These are phyloP conservation scores for Protosalanx chinensis DNA, from an alignment of 2,797 vertebrate genomes.

Conservation along the genomic window DNA sequence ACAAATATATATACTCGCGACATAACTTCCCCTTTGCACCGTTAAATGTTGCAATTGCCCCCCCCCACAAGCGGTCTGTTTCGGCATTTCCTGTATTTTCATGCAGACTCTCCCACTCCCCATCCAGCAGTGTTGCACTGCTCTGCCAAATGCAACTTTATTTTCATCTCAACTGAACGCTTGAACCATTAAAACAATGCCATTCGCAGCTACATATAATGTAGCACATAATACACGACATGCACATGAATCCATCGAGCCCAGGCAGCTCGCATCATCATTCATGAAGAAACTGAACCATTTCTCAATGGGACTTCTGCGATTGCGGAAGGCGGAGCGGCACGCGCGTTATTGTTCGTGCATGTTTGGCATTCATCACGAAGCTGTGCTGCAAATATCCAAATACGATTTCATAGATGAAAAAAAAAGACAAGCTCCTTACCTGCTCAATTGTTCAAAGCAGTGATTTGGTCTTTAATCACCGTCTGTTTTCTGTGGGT, in stretches of 20 bases:
- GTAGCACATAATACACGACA: not conserved
- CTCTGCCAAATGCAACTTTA: constrained; percentile 41
- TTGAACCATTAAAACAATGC: not conserved
- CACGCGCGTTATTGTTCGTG: constrained; percentile 1
- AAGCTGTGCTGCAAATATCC: not conserved
- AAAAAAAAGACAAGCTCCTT: constrained; percentile 19
- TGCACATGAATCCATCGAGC: not conserved
- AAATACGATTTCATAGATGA: not conserved
- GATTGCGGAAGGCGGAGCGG: constrained; percentile 6
- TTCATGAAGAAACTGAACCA: constrained; percentile 27
- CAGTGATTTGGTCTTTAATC: constrained; percentile 49
- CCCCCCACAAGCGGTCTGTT: constrained; percentile 18
- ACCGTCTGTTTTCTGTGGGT: constrained; percentile 33
- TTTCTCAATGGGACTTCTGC: constrained; percentile 26
- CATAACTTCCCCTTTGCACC: not conserved
- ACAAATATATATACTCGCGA: not conserved
- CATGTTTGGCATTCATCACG: not conserved
- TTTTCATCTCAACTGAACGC: not conserved
- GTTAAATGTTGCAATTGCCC: not conserved
- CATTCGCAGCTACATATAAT: not conserved
- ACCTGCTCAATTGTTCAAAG: constrained; percentile 60
- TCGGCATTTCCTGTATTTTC: constrained; percentile 67
- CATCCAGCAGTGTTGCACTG: constrained; percentile 37
- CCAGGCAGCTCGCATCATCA: constrained; percentile 39
- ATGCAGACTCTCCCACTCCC: constrained; percentile 41